A percentile compares a stretch with the other conserved stretches of the same genome.
phyloP scores from a whole-genome alignment of 2,888 invertebrate genomes.

The Keiferia lycopersicella region DNA sequence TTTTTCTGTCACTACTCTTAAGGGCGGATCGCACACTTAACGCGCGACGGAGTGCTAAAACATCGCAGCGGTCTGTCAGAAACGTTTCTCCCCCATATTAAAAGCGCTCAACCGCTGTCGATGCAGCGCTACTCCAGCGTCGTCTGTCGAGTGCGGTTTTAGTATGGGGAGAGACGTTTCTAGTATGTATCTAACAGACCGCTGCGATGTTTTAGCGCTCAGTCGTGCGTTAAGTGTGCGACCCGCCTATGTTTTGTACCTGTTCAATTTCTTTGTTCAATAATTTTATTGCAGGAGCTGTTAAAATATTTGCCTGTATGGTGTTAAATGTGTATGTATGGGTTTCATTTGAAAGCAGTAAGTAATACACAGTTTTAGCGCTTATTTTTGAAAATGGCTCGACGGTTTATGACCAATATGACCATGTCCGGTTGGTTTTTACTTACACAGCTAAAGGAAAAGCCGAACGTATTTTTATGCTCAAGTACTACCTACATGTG shows the following conservation, averaged over 20 bases:
- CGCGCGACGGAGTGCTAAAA: too few species aligned
- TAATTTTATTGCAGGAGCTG: slow-evolving; percentile 12
- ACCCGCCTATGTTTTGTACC: slow-evolving; percentile 14
- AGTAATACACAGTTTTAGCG: too few species aligned
- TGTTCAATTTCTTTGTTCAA: neutral
- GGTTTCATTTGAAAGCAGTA: slow-evolving; percentile 4
- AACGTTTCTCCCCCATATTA: too few species aligned
- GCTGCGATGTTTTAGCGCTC: too few species aligned
- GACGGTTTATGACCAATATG: neutral
- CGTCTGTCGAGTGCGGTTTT: too few species aligned
- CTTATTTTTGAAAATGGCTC: neutral
- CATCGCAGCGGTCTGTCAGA: too few species aligned
- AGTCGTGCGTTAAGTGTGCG: too few species aligned
- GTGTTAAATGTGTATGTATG: neutral
- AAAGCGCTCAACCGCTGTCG: too few species aligned
- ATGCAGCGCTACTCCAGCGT: too few species aligned
- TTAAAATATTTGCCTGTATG: slow-evolving; percentile 16
- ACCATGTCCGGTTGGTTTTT: neutral
- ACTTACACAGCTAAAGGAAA: neutral
- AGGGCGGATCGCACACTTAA: too few species aligned
- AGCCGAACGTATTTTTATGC: neutral
- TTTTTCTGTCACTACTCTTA: neutral
- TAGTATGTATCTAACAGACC: too few species aligned
- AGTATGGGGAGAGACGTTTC: too few species aligned
- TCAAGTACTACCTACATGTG: neutral